phyloP scores from a whole-genome alignment of 2,888 invertebrate genomes.

The Leptopilina syphax region DNA sequence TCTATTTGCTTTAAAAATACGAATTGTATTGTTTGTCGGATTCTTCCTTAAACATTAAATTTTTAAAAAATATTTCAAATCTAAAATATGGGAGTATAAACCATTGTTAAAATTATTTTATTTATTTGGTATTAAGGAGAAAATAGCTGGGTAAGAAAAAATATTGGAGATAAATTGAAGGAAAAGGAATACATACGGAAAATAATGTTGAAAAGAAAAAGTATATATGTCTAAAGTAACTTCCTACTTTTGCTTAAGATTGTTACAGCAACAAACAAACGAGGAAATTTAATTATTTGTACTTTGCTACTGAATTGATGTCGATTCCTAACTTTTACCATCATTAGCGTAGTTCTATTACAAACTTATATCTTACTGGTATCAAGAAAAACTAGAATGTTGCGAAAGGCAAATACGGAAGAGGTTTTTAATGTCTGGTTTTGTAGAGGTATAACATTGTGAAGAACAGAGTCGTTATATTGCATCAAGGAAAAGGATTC shows the following conservation, averaged over 20 bases:
- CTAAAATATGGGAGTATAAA: too few species aligned
- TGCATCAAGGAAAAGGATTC: conserved; percentile 50
- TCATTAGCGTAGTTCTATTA: conserved; percentile 12
- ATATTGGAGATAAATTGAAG: too few species aligned
- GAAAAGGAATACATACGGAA: too few species aligned
- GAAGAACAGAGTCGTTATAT: conserved; percentile 43
- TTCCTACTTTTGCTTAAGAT: conserved; percentile 27
- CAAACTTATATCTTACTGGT: conserved; percentile 26
- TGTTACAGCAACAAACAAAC: conserved; percentile 17
- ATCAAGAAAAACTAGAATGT: conserved; percentile 52
- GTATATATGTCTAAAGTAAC: not conserved
- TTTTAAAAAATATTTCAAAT: too few species aligned
- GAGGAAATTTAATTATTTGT: conserved; percentile 24
- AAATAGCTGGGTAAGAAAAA: too few species aligned
- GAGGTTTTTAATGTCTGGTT: conserved; percentile 51
- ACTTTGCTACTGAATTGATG: not conserved
- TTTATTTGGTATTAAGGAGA: too few species aligned
- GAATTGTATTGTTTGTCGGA: too few species aligned
- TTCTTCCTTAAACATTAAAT: too few species aligned
- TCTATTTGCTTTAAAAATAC: too few species aligned
- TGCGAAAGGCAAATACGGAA: conserved; percentile 58
- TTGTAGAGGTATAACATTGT: conserved; percentile 44
- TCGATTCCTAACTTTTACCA: conserved; percentile 28
- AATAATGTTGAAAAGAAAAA: not conserved
- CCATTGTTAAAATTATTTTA: too few species aligned